Percentiles rank a stretch among this genome's conserved stretches.
Evolutionary conservation across 92 coral and sea anemone genomes (phyloP).

Genomic region (Bergia puertoricense): DNA sequence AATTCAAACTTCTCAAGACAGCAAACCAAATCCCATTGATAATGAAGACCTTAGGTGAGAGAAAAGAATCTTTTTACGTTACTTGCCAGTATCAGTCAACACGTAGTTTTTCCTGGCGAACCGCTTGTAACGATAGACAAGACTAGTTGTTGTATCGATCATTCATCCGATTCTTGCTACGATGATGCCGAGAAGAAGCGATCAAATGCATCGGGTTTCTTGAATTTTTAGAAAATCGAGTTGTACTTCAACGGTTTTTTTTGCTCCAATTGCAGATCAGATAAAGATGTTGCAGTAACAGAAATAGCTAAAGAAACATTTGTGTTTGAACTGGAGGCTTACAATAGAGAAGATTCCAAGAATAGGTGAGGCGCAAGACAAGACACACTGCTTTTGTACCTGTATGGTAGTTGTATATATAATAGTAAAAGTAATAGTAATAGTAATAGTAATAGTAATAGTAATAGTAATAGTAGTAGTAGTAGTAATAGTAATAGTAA

Average conservation of each 20-base stretch:
- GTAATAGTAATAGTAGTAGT: no score
- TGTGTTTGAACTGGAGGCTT: constrained; percentile 46
- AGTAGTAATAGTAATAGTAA: no score
- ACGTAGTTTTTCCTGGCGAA: no score
- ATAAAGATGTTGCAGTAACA: neutral
- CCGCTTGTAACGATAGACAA: no score
- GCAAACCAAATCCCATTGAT: neutral
- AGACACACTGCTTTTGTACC: no score
- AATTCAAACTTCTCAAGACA: neutral
- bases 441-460: no score
- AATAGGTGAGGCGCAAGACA: constrained; percentile 38
- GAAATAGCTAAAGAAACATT: constrained; percentile 1
- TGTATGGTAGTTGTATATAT: neutral
- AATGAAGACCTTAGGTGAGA: neutral
- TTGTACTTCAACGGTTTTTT: neutral
- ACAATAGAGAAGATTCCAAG: constrained; percentile 32
- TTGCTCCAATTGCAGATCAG: neutral
- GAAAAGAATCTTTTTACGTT: neutral
- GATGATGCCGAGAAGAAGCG: neutral
- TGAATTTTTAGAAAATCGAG: neutral
- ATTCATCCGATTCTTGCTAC: neutral
- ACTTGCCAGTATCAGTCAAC: neutral
- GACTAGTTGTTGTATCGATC: no score
- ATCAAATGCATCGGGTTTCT: neutral
- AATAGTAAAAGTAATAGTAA: no score